Base-by-base conservation (phyloP, 2,113 vertebrate genomes). In the Pygoscelis antarcticus region DNA sequence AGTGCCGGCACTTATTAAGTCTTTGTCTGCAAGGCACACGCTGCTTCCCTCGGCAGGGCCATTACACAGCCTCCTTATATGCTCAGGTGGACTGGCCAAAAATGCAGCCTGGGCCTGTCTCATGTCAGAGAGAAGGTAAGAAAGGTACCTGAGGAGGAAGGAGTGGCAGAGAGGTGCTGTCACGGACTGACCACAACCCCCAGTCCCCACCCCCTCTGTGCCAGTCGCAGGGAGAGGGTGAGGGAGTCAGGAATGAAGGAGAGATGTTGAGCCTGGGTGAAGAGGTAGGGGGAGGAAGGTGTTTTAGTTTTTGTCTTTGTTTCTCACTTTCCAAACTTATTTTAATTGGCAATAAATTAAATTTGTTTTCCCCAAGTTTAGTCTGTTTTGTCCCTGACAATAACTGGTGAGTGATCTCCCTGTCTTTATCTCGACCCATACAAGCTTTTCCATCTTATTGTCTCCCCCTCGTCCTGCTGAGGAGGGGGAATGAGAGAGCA, bases 181-280 rank as follows among this genome's bases (percentile, higher is more conserved):
- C 40, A 57, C 0, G 6, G 23, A 13, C n/a, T 47, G 40, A 38
- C 3, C 10, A 18, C 49, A 83, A 4, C 7, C 10, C 2, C 20
- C 6, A 2, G 46, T 46, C 10, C 20, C 18, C 8, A 30, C 40
- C 6, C 4, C 1, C 7, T 16, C 5, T 34, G 10, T 0, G 2
- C 19, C 1, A 0, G 20, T 38, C 72, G 18, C 22, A 66, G 46
- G 12, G 6, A 51, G 30, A 6, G 2, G 8, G 13, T 72, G 23
- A 49, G 65, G 26, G 26, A 72, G 32, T 14, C 1, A 1, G 29
- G 44, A 79, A 40, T 18, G 7, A 85, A 38, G 20, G 19, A 83
- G 5, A 25, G 23, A 27, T 23, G 8, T 18, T 42, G 60, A 71
- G 13, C 19, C 29, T 42, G 21, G 12, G 19, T 51, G 20, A 55